These are phyloP conservation scores for Oreocharis arfaki DNA, from an alignment of 2,113 vertebrate genomes.

Conservation along the genomic window DNA sequence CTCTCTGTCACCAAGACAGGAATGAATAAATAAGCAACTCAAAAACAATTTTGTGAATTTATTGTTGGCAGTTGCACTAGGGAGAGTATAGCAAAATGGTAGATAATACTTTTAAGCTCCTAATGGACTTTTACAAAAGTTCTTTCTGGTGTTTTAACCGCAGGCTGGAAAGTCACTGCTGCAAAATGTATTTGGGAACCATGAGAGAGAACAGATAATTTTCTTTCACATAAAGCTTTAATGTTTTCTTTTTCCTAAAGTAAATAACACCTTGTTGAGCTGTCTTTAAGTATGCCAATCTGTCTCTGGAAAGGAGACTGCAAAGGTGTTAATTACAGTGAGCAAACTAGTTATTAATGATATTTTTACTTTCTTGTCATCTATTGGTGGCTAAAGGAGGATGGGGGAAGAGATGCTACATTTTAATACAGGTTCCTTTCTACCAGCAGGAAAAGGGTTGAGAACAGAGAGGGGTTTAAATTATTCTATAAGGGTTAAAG, in stretches of 20 bases:
- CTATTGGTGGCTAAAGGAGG: background rate
- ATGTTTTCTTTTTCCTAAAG: slow-evolving; percentile 43
- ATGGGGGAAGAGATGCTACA: background rate
- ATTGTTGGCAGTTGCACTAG: background rate
- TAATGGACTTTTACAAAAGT: background rate
- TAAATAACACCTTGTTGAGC: slow-evolving; percentile 60
- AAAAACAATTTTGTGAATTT: background rate
- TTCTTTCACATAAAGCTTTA: slow-evolving; percentile 37
- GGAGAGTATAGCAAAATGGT: background rate
- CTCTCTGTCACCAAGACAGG: background rate
- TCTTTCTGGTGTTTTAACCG: background rate
- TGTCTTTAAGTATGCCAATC: slow-evolving; percentile 4
- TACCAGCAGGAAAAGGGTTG: background rate
- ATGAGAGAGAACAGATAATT: slow-evolving; percentile 27
- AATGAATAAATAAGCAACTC: background rate
- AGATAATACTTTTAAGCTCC: background rate
- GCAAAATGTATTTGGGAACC: background rate
- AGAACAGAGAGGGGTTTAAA: background rate
- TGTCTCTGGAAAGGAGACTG: slow-evolving; percentile 27
- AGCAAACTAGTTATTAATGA: slow-evolving; percentile 49
- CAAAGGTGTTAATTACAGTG: slow-evolving; percentile 64
- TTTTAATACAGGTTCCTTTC: background rate
- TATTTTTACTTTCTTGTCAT: slow-evolving; percentile 40
- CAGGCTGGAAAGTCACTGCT: background rate
- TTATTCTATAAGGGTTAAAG: background rate